Evolutionary conservation across 2,113 vertebrate species (phyloP).

Genomic region (Zosterops japonicus): DNA sequence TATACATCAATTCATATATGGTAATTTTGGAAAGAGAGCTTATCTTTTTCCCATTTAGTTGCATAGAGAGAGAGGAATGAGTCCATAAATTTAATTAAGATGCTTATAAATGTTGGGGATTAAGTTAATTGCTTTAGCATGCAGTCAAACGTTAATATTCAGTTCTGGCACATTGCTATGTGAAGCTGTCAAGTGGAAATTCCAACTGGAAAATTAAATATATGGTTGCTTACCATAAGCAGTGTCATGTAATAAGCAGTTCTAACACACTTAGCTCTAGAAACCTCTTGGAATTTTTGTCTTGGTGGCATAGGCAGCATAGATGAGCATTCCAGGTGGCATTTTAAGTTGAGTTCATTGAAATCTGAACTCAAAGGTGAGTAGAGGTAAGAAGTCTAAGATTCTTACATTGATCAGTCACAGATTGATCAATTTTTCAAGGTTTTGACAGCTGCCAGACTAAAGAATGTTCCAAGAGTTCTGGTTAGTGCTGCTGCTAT

Average conservation of each 20-base stretch:
- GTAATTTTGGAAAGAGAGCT: neutral
- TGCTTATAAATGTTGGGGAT: constrained; percentile 21
- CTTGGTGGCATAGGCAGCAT: neutral
- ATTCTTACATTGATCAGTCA: neutral
- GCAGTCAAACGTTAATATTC: neutral
- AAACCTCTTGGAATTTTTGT: neutral
- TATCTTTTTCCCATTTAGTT: neutral
- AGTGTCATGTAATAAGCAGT: constrained; percentile 2
- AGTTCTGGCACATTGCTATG: constrained; percentile 10
- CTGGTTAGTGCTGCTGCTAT: neutral
- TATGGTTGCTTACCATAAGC: neutral
- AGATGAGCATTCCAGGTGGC: neutral
- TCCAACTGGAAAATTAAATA: constrained; percentile 44
- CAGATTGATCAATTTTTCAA: neutral
- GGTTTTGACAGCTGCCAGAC: neutral
- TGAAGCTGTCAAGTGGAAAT: constrained; percentile 26
- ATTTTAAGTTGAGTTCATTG: neutral
- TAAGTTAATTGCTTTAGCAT: constrained; percentile 49
- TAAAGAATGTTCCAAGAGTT: neutral
- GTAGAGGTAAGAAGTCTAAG: neutral
- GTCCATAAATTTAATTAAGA: constrained; percentile 45
- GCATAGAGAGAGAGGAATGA: neutral
- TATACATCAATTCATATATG: neutral
- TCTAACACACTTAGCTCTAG: neutral
- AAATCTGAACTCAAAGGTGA: neutral